These are phyloP conservation scores for Hipposideros armiger DNA, from an alignment of 2,113 vertebrate species.

Conservation along the genomic window DNA sequence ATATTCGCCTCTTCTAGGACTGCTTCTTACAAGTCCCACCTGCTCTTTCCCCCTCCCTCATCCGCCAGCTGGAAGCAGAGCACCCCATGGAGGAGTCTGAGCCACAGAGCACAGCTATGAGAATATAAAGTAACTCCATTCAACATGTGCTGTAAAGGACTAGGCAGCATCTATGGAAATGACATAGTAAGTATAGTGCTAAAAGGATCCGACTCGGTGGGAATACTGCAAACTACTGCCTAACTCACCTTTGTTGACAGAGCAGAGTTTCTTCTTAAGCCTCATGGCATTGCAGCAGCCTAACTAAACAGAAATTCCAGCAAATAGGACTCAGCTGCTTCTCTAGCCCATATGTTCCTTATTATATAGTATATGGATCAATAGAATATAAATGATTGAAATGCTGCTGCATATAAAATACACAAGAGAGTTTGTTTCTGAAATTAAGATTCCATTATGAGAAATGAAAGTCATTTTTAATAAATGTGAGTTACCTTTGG, in stretches of 20 bases:
- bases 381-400: not conserved
- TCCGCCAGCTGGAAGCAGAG: not conserved
- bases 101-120: not conserved
- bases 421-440: constrained; percentile 33
- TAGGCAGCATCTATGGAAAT: not conserved
- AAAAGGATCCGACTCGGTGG: not conserved
- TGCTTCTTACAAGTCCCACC: not conserved
- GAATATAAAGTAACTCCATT: not conserved
- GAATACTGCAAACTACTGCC: fast-evolving
- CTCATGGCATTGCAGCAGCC: fast-evolving
- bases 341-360: not conserved
- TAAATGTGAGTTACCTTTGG: not conserved
- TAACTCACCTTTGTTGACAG: not conserved
- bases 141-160: fast-evolving
- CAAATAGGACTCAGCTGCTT: not conserved
- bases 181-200: fast-evolving
- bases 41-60: not conserved
- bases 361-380: not conserved
- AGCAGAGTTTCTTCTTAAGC: fast-evolving
- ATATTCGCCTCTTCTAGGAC: not conserved
- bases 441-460: not conserved
- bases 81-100: fast-evolving
- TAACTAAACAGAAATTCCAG: not conserved
- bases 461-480: not conserved
- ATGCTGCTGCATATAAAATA: not conserved